Evolutionary conservation across 2,797 vertebrate species (phyloP).

Genomic region (Meriones psammophilus): DNA sequence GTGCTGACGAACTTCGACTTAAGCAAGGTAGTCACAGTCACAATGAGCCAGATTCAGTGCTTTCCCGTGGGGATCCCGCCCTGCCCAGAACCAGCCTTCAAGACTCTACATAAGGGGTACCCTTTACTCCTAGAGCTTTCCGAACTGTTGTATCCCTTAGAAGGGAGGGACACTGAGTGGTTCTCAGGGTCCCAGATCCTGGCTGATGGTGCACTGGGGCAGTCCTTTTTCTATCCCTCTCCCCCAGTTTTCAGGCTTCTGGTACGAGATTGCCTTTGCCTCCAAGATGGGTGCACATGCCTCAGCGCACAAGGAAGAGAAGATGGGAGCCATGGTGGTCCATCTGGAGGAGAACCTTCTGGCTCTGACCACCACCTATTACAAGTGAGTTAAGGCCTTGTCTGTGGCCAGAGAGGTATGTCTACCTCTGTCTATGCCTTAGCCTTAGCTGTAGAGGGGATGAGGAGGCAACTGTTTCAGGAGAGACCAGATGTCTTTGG

Average conservation of each 20-base stretch:
- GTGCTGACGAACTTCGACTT: neutral
- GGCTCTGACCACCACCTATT: neutral
- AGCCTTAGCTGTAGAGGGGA: neutral
- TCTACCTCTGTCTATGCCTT: neutral
- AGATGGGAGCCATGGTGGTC: neutral
- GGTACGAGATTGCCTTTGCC: slow-evolving; percentile 31
- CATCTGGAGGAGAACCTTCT: neutral
- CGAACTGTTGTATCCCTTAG: neutral
- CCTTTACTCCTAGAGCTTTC: neutral
- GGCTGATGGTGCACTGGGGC: neutral
- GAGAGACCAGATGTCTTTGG: neutral
- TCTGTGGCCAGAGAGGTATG: neutral
- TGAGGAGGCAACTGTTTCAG: neutral
- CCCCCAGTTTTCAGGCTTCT: slow-evolving; percentile 46
- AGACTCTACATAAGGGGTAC: neutral
- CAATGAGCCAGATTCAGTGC: neutral
- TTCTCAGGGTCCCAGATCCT: too few species aligned
- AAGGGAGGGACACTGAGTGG: neutral
- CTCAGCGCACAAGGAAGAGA: neutral
- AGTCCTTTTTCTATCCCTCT: fast-evolving
- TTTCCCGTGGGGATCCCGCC: neutral
- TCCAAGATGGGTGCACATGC: fast-evolving
- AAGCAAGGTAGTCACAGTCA: neutral
- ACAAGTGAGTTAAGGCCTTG: neutral
- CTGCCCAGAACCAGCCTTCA: neutral